Percentiles rank a stretch among this genome's conserved stretches.
Conservation (phyloP, 2,113 vertebrate species). For the Cavia porcellus region DNA sequence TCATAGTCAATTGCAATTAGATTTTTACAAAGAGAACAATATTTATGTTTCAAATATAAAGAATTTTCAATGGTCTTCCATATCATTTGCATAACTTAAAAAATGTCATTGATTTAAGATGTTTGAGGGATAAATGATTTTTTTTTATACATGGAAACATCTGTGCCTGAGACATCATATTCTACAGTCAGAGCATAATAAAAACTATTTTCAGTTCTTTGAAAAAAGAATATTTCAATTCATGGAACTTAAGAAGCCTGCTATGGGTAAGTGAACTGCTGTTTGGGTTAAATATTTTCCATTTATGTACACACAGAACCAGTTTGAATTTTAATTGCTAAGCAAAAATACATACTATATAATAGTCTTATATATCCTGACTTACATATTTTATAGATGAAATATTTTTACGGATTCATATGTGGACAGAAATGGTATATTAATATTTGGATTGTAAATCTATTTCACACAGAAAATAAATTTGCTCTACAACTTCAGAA, state of each 20-base stretch:
- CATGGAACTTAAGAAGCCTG: constrained; percentile 48
- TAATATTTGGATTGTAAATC: background rate
- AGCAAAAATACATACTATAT: background rate
- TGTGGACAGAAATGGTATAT: background rate
- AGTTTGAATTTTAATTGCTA: constrained; percentile 37
- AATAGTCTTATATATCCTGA: background rate
- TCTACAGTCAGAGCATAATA: constrained; percentile 60
- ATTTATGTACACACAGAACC: constrained; percentile 7
- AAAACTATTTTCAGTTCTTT: constrained; percentile 45
- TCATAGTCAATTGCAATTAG: background rate
- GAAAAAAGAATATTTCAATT: constrained; percentile 54
- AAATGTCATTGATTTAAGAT: constrained; percentile 64
- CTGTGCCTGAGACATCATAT: constrained; percentile 17
- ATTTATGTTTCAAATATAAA: too few relatives aligned
- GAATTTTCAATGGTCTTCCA: background rate
- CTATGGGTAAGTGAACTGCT: background rate
- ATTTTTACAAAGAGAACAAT: background rate
- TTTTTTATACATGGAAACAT: constrained; percentile 62
- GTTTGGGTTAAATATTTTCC: constrained; percentile 63
- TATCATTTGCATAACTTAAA: constrained; percentile 24
- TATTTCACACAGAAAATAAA: background rate
- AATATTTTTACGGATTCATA: background rate
- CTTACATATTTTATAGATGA: background rate
- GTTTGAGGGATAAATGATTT: constrained; percentile 43
- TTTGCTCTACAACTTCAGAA: background rate